These are phyloP conservation scores for Trichopria drosophilae DNA, from an alignment of 2,888 invertebrate genomes.

Conservation along the genomic window DNA sequence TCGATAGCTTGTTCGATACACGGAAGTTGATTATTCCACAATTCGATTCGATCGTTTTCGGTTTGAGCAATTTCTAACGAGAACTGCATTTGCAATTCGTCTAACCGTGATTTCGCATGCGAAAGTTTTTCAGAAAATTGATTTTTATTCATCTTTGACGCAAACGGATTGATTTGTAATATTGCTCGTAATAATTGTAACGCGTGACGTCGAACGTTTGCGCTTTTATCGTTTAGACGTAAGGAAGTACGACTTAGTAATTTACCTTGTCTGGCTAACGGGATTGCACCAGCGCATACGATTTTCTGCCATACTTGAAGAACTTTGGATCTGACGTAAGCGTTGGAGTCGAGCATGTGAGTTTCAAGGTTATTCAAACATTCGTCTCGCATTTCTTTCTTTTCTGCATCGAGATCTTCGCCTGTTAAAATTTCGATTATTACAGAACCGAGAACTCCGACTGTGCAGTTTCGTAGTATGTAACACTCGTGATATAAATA, in stretches of 20 bases:
- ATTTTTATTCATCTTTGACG: constrained; percentile 67
- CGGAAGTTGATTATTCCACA: constrained; percentile 48
- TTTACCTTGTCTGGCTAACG: constrained; percentile 69
- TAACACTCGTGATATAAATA: constrained; percentile 60
- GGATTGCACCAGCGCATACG: constrained; percentile 78
- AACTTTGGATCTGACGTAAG: constrained; percentile 82
- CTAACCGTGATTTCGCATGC: constrained; percentile 66
- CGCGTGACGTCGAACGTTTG: constrained; percentile 82
- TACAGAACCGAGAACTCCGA: constrained; percentile 82
- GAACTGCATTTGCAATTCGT: constrained; percentile 55
- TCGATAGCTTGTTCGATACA: constrained; percentile 46
- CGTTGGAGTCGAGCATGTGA: constrained; percentile 82
- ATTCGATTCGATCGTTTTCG: constrained; percentile 45
- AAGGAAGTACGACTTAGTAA: constrained; percentile 71
- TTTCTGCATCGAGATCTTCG: constrained; percentile 70
- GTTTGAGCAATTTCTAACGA: constrained; percentile 45
- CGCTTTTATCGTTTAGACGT: constrained; percentile 80
- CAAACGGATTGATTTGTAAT: constrained; percentile 83
- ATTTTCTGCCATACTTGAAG: constrained; percentile 82
- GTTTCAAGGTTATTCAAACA: constrained; percentile 78
- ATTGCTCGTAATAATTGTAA: constrained; percentile 77
- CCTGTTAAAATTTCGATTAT: constrained; percentile 72
- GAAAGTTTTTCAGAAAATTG: constrained; percentile 65
- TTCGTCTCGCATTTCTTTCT: constrained; percentile 73
- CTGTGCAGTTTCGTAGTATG: constrained; percentile 74